Percentiles rank a stretch among this genome's conserved stretches.
phyloP scores from a whole-genome alignment of 2,888 invertebrate species.

The Microplitis manilae region DNA sequence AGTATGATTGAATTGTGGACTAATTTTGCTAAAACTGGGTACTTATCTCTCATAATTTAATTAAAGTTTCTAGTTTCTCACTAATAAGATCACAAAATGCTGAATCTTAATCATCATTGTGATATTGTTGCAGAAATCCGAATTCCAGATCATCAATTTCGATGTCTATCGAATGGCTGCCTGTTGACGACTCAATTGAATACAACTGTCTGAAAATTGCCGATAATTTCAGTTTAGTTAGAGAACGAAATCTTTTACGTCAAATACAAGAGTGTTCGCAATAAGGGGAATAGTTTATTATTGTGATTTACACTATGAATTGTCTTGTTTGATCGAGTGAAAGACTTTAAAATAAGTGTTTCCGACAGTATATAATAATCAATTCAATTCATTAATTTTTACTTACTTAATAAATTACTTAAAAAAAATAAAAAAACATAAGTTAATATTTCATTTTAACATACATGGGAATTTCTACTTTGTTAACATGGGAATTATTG shows the following conservation, averaged over 20 bases:
- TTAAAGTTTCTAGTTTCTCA: too few species aligned
- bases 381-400: too few species aligned
- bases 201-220: slow-evolving; percentile 58
- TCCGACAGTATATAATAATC: too few species aligned
- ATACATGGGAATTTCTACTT: too few species aligned
- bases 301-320: too few species aligned
- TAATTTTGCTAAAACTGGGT: slow-evolving; percentile 67
- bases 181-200: slow-evolving; percentile 49
- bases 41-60: slow-evolving; percentile 23
- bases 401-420: too few species aligned
- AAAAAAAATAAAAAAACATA: too few species aligned
- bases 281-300: too few species aligned
- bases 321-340: too few species aligned
- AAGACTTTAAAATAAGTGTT: too few species aligned
- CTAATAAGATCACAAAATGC: not conserved
- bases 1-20: slow-evolving; percentile 65
- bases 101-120: not conserved
- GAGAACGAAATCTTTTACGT: not conserved
- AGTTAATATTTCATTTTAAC: too few species aligned
- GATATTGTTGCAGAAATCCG: slow-evolving; percentile 58
- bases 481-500: too few species aligned
- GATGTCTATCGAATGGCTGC: slow-evolving; percentile 58
- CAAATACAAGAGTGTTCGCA: not conserved
- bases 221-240: slow-evolving; percentile 52
- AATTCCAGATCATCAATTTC: slow-evolving; percentile 55